Conservation (phyloP, 2,888 invertebrate genomes). For the Aethes cnicana region DNA sequence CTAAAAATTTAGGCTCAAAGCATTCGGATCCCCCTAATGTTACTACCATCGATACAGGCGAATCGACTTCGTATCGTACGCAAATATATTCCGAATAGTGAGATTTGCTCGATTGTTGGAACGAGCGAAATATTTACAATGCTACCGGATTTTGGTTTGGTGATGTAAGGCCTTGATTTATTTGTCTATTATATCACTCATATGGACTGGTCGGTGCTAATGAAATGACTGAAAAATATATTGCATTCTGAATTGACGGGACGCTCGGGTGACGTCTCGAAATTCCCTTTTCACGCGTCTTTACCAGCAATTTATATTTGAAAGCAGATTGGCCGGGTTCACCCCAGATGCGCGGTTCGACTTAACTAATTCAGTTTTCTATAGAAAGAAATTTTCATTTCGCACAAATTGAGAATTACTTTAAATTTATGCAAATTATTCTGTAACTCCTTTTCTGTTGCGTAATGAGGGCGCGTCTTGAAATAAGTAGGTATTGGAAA, state of each 20-base stretch:
- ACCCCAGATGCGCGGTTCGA: too few relatives aligned
- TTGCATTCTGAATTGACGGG: too few relatives aligned
- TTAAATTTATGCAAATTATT: conserved; percentile 28
- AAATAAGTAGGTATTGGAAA: too few relatives aligned
- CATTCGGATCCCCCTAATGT: conserved; percentile 74
- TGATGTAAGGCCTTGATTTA: too few relatives aligned
- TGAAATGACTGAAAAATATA: too few relatives aligned
- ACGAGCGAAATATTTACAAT: conserved; percentile 28
- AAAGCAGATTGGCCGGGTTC: too few relatives aligned
- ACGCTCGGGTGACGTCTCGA: too few relatives aligned
- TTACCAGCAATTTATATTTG: too few relatives aligned
- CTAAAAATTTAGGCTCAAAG: conserved; percentile 78
- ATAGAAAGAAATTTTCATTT: conserved; percentile 28
- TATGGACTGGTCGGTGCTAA: too few relatives aligned
- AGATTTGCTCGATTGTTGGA: conserved; percentile 27
- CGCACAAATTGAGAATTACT: conserved; percentile 21
- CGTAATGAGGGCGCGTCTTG: neutral
- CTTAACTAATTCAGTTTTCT: conserved; percentile 27
- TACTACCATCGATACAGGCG: conserved; percentile 60
- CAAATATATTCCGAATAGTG: conserved; percentile 56
- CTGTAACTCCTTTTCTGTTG: conserved; percentile 18
- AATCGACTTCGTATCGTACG: conserved; percentile 58
- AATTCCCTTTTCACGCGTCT: too few relatives aligned
- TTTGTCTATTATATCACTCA: too few relatives aligned
- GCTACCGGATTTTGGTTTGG: conserved; percentile 12